phyloP scores from a whole-genome alignment of 2,113 vertebrate species.

The Panthera uncia region DNA sequence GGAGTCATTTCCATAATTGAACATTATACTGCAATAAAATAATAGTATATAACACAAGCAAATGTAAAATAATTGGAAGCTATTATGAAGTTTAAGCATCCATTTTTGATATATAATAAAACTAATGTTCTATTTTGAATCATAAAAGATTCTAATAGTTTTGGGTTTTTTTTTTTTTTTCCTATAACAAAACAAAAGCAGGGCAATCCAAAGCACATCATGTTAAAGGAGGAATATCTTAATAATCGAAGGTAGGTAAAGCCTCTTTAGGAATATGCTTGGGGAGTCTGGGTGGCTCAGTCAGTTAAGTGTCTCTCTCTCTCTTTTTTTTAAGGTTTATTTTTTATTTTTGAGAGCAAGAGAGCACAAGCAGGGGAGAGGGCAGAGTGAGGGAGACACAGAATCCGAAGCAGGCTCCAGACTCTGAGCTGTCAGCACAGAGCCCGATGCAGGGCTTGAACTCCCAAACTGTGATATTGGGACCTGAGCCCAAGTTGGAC shows the following conservation, averaged over 20 bases:
- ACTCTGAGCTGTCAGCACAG: too few relatives aligned
- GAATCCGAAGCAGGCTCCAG: too few relatives aligned
- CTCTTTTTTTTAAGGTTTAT: too few relatives aligned
- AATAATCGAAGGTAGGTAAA: background rate
- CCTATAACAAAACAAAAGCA: background rate
- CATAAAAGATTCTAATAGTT: conserved; percentile 68
- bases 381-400: too few relatives aligned
- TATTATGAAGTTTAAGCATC: conserved; percentile 78
- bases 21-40: conserved; percentile 72
- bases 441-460: too few relatives aligned
- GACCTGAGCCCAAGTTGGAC: too few relatives aligned
- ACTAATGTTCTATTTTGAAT: conserved; percentile 78
- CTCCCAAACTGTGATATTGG: too few relatives aligned
- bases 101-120: conserved; percentile 78
- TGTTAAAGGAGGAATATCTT: background rate
- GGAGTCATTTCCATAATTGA: conserved; percentile 66
- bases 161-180: conserved; percentile 42
- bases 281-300: too few relatives aligned
- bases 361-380: too few relatives aligned
- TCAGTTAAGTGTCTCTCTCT: too few relatives aligned
- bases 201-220: background rate
- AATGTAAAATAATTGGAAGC: conserved; percentile 81
- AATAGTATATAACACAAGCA: conserved; percentile 74
- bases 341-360: too few relatives aligned
- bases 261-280: too few relatives aligned